phyloP scores from a whole-genome alignment of 2,797 vertebrate genomes.

The Podarcis lilfordi region DNA sequence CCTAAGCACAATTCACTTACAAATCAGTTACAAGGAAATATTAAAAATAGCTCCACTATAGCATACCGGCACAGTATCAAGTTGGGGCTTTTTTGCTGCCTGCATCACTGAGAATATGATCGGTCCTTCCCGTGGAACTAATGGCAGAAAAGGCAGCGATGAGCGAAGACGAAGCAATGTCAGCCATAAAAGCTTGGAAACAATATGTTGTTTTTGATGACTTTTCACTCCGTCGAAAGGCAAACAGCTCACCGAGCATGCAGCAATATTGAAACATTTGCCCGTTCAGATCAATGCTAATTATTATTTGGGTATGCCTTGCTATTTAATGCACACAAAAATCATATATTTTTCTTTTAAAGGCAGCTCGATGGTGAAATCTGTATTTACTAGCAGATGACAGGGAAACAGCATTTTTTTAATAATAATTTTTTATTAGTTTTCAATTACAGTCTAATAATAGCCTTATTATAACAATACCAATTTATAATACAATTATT shows the following conservation, averaged over 20 bases:
- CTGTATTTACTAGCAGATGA: slow-evolving; percentile 37
- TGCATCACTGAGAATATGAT: slow-evolving; percentile 80
- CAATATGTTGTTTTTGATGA: slow-evolving; percentile 75
- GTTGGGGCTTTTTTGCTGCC: slow-evolving; percentile 85
- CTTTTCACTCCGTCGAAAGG: slow-evolving; percentile 74
- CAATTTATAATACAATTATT: too few relatives aligned
- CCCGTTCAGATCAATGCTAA: slow-evolving; percentile 70
- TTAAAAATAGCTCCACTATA: slow-evolving; percentile 91
- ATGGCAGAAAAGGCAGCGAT: slow-evolving; percentile 81
- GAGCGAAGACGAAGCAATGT: slow-evolving; percentile 79
- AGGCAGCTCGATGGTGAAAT: slow-evolving; percentile 12
- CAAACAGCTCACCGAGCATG: slow-evolving; percentile 72
- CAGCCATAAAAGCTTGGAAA: slow-evolving; percentile 80
- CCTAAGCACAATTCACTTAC: slow-evolving; percentile 94
- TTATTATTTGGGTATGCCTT: slow-evolving; percentile 63
- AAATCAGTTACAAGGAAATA: slow-evolving; percentile 94
- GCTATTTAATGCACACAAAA: slow-evolving; percentile 2
- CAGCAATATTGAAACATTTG: slow-evolving; percentile 74
- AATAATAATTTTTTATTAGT: too few relatives aligned
- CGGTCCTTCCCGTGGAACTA: slow-evolving; percentile 78
- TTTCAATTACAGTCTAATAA: too few relatives aligned
- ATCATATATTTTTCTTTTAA: not conserved
- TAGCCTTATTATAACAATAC: too few relatives aligned
- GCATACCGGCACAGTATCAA: slow-evolving; percentile 85
- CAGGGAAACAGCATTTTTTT: not conserved